Percentiles rank a stretch among this genome's conserved stretches.
Evolutionary conservation across 2,113 vertebrate species (phyloP).

Genomic region (Bubalus kerabau): DNA sequence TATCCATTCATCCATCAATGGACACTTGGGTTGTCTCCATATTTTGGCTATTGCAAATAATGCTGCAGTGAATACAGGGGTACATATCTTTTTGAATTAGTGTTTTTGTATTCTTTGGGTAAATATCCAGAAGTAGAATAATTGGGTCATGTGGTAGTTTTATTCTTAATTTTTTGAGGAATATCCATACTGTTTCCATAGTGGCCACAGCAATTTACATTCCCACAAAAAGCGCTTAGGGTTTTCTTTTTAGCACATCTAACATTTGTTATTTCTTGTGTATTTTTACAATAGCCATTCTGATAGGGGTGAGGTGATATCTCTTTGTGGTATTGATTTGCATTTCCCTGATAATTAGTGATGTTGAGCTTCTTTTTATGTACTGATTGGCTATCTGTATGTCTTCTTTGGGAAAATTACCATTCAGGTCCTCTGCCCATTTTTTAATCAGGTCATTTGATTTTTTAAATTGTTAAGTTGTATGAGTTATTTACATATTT

Average conservation of each 20-base stretch:
- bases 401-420: neutral
- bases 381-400: neutral
- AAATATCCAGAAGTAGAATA: neutral
- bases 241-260: neutral
- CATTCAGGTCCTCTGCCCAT: neutral
- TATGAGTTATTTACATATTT: neutral
- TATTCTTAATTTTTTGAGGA: neutral
- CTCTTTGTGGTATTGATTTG: neutral
- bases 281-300: neutral
- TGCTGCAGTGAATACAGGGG: neutral
- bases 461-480: neutral
- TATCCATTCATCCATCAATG: neutral
- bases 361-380: neutral
- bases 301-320: neutral
- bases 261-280: neutral
- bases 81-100: neutral
- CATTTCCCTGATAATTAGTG: neutral
- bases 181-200: neutral
- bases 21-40: neutral
- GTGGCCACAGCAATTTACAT: neutral
- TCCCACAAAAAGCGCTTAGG: neutral
- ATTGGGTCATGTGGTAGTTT: neutral
- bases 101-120: neutral
- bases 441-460: neutral
- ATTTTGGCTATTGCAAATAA: neutral